Evolutionary conservation across 1,140 invertebrate genomes (phyloP).

Genomic region (Drosophila busckii): DNA sequence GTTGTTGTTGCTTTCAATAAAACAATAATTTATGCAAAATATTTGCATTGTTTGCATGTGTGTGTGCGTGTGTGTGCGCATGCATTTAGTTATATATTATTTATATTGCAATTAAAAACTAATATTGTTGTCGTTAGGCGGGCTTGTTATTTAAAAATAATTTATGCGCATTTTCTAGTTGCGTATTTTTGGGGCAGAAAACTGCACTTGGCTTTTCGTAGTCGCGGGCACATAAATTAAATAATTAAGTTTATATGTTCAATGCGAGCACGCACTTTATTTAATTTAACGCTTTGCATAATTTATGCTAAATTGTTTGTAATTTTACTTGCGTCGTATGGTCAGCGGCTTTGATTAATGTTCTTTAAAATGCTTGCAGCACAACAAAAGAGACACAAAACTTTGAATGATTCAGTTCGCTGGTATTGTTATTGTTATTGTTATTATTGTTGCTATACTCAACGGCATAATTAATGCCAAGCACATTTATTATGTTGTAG

Average conservation of each 20-base stretch:
- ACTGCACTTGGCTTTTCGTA: constrained; percentile 20
- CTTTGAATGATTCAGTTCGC: constrained; percentile 58
- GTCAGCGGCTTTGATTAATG: constrained; percentile 59
- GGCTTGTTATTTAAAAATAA: constrained; percentile 48
- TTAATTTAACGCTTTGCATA: constrained; percentile 59
- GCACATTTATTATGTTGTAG: constrained; percentile 50
- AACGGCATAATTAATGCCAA: constrained; percentile 61
- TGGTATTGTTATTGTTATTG: constrained; percentile 16
- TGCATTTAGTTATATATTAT: constrained; percentile 72
- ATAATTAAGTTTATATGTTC: constrained; percentile 73
- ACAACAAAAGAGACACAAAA: no score
- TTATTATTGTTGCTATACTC: constrained; percentile 23
- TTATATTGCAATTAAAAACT: constrained; percentile 75
- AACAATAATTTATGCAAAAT: constrained; percentile 63
- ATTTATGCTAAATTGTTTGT: constrained; percentile 59
- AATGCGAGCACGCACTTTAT: constrained; percentile 62
- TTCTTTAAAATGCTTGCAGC: constrained; percentile 57
- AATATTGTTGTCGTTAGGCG: constrained; percentile 52
- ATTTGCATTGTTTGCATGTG: constrained; percentile 31
- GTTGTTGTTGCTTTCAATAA: constrained; percentile 10
- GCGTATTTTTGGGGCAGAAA: constrained; percentile 30
- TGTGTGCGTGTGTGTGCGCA: constrained; percentile 16
- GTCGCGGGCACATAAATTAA: constrained; percentile 59
- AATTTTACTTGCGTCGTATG: constrained; percentile 10
- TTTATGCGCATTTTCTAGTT: constrained; percentile 73